Base-by-base conservation (phyloP, 1,140 invertebrate genomes). In the Bombus sylvicola region DNA sequence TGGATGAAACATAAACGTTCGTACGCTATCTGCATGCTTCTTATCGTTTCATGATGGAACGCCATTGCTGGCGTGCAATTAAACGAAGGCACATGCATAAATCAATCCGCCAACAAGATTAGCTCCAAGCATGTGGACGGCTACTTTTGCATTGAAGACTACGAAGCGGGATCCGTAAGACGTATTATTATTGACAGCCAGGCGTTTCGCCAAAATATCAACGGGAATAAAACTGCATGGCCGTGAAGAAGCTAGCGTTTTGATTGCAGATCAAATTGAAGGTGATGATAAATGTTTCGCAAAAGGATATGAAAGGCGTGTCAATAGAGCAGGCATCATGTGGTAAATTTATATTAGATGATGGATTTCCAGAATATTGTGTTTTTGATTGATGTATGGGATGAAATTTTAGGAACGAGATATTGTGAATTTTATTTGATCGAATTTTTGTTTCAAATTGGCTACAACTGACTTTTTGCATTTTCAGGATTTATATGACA, bases 21-120 rank as follows among this genome's bases (percentile, higher is more conserved):
- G 4, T 53, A 12, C 22, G 2, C 1, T 43, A 37, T 3, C 31
- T 53, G 73, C 31, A 13, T 39, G 37, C 37, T 64, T 28, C 31
- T 75, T 47, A 66, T 82, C 69, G 39, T 66, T 76, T 13, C 8
- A 18, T 34, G 43, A 76, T 83, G 37, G 53, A 83, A 43, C 41
- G 41, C 41, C 34, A 34, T 75, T 31, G 34, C 22, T 6, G 43
- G 8, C 3, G 9, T n/a, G n/a, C 69, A 57, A 53, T 37, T 47
- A n/a, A 31, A 53, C n/a, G 41, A 4, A 47, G n/a, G 6, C 41
- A 15, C 10, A 2, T 12, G 13, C 39, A 39, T 76, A 64, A 75
- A 53, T 83, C 57, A 76, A n/a, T 71, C 66, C n/a, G 12, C 25
- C 41, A 76, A 66, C 28, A 10, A 76, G 81, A 83, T 83, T 83